phyloP scores from a whole-genome alignment of 2,888 invertebrate genomes.

The Rotaria sp. region DNA sequence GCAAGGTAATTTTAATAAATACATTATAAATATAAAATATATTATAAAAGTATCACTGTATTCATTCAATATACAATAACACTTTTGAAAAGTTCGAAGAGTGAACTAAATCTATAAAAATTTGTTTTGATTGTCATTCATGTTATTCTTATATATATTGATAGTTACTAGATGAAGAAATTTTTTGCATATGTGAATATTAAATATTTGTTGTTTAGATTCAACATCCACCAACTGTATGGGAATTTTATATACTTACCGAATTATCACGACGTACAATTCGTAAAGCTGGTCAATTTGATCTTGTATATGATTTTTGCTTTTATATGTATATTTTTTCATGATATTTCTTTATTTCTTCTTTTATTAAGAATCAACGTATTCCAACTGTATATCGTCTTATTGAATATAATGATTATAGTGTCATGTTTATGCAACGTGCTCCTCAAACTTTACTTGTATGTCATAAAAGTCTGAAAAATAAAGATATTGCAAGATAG shows the following conservation, averaged over 20 bases:
- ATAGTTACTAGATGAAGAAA: too few relatives aligned
- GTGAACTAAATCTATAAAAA: too few relatives aligned
- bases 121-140: too few relatives aligned
- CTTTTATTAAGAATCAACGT: background rate
- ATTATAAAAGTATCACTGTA: too few relatives aligned
- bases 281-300: conserved; percentile 22
- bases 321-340: background rate
- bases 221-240: conserved; percentile 21
- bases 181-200: too few relatives aligned
- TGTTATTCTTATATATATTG: too few relatives aligned
- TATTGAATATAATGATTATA: conserved; percentile 24
- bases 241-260: conserved; percentile 13
- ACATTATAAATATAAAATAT: too few relatives aligned
- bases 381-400: conserved; percentile 10
- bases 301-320: background rate
- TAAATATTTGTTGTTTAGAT: background rate
- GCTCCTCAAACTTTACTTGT: conserved; percentile 17
- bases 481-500: too few relatives aligned
- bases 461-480: background rate
- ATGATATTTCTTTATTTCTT: background rate
- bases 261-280: background rate
- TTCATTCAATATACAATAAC: too few relatives aligned
- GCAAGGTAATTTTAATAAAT: background rate
- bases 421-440: conserved; percentile 28
- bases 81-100: too few relatives aligned